These are phyloP conservation scores for Cryptomyrus ogoouensis DNA, from an alignment of 2,113 vertebrate genomes.

Conservation along the genomic window DNA sequence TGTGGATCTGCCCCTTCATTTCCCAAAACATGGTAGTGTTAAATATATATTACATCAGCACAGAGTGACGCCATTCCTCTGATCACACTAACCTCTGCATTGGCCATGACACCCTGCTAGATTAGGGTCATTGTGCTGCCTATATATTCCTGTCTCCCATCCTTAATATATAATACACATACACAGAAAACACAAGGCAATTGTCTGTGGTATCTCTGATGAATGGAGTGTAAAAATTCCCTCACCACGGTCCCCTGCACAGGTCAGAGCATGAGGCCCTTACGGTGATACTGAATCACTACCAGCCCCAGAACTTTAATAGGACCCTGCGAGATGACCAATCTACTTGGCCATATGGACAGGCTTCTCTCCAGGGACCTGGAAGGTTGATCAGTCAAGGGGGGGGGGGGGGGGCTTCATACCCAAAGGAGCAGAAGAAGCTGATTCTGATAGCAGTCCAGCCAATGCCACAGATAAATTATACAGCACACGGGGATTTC, in stretches of 20 bases:
- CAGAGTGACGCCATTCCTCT: constrained; percentile 42
- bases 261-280: constrained; percentile 54
- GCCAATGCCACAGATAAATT: background rate
- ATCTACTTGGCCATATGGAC: constrained; percentile 53
- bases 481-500: background rate
- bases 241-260: constrained; percentile 49
- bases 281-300: constrained; percentile 39
- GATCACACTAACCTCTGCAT: constrained; percentile 57
- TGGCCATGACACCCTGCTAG: constrained; percentile 31
- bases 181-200: constrained; percentile 35
- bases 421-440: background rate
- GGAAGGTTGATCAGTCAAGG: constrained; percentile 20
- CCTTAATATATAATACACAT: constrained; percentile 39
- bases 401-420: background rate
- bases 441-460: background rate
- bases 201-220: constrained; percentile 49
- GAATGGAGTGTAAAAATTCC: constrained; percentile 48
- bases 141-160: constrained; percentile 34
- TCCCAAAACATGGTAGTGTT: constrained; percentile 31
- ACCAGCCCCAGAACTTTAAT: constrained; percentile 49
- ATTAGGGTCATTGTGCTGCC: constrained; percentile 59
- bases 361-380: constrained; percentile 39
- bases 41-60: constrained; percentile 37
- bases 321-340: constrained; percentile 47
- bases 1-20: background rate